phyloP scores from a whole-genome alignment of 2,797 vertebrate genomes.

The Macroramphosus scolopax region DNA sequence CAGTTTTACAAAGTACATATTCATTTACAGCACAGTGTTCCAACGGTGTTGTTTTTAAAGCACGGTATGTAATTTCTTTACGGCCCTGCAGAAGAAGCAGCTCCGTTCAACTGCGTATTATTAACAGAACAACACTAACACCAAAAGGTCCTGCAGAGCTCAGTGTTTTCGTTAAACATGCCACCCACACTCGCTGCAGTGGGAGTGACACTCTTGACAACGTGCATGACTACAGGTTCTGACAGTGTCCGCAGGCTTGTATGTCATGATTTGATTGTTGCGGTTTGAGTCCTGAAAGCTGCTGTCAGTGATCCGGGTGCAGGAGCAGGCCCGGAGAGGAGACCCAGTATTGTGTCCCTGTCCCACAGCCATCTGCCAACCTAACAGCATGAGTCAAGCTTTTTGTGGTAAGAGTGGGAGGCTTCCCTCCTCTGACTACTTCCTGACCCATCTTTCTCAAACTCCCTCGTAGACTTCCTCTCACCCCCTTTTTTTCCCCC shows the following conservation, averaged over 20 bases:
- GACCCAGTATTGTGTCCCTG: constrained; percentile 34
- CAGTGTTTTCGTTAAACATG: no score
- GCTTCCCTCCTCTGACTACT: constrained; percentile 65
- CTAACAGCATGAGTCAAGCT: constrained; percentile 67
- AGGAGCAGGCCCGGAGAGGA: constrained; percentile 36
- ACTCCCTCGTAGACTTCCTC: constrained; percentile 40
- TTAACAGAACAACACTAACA: no score
- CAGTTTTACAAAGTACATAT: no score
- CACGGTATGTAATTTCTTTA: no score
- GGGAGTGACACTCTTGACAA: constrained; percentile 34
- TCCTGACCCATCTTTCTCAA: constrained; percentile 59
- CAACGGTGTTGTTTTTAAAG: no score
- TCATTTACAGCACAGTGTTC: no score
- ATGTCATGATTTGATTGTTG: constrained; percentile 35
- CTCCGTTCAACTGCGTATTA: no score
- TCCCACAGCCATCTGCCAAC: constrained; percentile 55
- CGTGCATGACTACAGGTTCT: constrained; percentile 15
- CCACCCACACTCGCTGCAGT: constrained; percentile 26
- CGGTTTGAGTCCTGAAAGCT: constrained; percentile 29
- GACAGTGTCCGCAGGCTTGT: constrained; percentile 23
- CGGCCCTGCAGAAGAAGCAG: no score
- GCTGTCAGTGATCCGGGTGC: constrained; percentile 17
- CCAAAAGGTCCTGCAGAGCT: no score
- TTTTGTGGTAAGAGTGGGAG: constrained; percentile 70
- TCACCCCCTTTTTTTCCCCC: constrained; percentile 47